A percentile compares a stretch with the other conserved stretches of the same genome.
Conservation (phyloP, 2,888 invertebrate genomes). For the Tortricodes alternella region DNA sequence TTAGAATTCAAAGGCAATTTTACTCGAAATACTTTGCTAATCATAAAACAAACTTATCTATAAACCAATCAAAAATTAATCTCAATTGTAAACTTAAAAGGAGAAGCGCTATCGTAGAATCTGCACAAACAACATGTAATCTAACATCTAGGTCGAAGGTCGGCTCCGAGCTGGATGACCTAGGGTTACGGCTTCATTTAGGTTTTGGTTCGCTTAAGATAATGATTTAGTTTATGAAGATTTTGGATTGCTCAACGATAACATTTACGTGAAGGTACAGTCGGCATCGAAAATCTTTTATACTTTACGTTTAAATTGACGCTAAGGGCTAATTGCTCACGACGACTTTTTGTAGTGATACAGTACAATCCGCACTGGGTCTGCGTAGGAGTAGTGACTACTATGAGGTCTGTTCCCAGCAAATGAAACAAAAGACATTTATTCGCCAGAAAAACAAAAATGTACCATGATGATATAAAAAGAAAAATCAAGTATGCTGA, state of each 20-base stretch:
- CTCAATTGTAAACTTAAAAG: conserved; percentile 2
- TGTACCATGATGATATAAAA: no score
- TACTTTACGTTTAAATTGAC: no score
- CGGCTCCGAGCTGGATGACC: conserved; percentile 40
- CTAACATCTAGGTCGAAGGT: conserved; percentile 33
- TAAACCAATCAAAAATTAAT: conserved; percentile 6
- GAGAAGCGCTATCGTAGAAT: conserved; percentile 1
- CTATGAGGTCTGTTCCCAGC: no score
- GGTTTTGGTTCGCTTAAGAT: conserved; percentile 8
- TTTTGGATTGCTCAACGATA: neutral
- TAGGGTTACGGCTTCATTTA: conserved; percentile 34
- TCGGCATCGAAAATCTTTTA: no score
- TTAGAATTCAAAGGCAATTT: neutral
- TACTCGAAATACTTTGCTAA: neutral
- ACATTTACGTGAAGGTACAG: no score
- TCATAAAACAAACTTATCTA: neutral
- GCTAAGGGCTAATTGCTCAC: no score
- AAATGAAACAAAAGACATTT: no score
- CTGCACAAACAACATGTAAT: conserved; percentile 7
- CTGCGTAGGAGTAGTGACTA: no score
- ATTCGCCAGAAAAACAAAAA: no score
- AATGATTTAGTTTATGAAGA: neutral
- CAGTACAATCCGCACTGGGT: no score
- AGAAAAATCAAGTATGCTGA: no score
- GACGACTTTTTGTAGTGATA: no score